These are phyloP conservation scores for Cepphus grylle DNA, from an alignment of 2,113 vertebrate species.

Conservation along the genomic window DNA sequence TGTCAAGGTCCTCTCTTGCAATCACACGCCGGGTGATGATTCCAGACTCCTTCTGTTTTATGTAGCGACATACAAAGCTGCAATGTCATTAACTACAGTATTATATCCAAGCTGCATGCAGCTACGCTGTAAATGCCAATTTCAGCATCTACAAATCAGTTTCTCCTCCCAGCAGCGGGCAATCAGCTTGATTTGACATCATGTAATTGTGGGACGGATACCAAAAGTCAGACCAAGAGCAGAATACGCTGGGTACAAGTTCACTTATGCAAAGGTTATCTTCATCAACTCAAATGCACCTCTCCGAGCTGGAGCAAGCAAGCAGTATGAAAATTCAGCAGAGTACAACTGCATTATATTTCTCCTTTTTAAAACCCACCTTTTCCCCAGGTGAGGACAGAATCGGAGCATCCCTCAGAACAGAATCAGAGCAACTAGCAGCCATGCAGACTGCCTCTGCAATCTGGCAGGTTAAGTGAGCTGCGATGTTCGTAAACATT, in stretches of 20 bases:
- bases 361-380: background rate
- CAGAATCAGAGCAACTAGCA: background rate
- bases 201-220: background rate
- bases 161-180: background rate
- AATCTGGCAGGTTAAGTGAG: background rate
- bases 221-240: background rate
- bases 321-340: background rate
- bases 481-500: accelerated
- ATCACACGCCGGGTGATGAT: background rate
- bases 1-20: background rate
- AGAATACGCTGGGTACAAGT: background rate
- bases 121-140: background rate
- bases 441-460: background rate
- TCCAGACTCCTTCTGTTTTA: background rate
- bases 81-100: background rate
- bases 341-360: background rate
- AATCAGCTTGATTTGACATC: background rate
- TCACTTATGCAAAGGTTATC: background rate
- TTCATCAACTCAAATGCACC: background rate
- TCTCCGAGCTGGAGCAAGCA: background rate
- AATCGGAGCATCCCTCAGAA: background rate
- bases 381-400: background rate
- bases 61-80: background rate
- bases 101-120: background rate
- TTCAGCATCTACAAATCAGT: background rate